Evolutionary conservation across 2,888 invertebrate genomes (phyloP).

Genomic region (Rugalucina vietnamica): DNA sequence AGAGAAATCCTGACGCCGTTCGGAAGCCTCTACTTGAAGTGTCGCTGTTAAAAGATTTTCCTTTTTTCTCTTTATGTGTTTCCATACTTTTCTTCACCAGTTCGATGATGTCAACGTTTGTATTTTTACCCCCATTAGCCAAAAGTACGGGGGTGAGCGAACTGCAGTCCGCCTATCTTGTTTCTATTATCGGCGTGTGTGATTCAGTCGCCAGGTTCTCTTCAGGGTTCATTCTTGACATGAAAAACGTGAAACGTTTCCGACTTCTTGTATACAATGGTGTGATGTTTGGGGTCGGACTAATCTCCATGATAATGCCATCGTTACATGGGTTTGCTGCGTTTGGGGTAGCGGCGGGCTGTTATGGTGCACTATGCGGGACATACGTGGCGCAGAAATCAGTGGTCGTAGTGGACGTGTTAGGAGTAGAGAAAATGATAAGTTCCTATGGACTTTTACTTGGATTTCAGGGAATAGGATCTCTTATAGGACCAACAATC

Average conservation of each 20-base stretch:
- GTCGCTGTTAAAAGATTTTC: constrained; percentile 62
- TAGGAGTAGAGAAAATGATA: constrained; percentile 72
- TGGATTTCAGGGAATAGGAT: constrained; percentile 74
- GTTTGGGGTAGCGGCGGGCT: constrained; percentile 60
- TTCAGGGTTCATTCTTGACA: constrained; percentile 72
- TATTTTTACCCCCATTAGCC: constrained; percentile 72
- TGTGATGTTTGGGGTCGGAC: constrained; percentile 63
- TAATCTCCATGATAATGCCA: constrained; percentile 65
- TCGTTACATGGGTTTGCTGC: constrained; percentile 55
- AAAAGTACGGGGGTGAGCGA: constrained; percentile 63
- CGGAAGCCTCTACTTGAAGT: constrained; percentile 60
- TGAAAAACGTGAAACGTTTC: constrained; percentile 62
- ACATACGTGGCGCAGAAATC: constrained; percentile 73
- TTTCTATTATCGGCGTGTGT: constrained; percentile 94
- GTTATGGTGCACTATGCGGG: constrained; percentile 72
- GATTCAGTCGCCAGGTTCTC: constrained; percentile 94
- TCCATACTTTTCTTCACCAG: constrained; percentile 65
- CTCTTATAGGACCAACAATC: constrained; percentile 74
- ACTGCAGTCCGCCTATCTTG: constrained; percentile 87
- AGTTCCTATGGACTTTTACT: constrained; percentile 74
- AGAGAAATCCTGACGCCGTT: constrained; percentile 17
- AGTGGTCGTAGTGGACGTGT: constrained; percentile 71
- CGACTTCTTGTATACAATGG: constrained; percentile 65
- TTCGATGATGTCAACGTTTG: constrained; percentile 68
- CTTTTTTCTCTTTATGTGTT: constrained; percentile 65